Evolutionary conservation across 1,140 invertebrate species (phyloP).

Genomic region (Drosophila insularis): DNA sequence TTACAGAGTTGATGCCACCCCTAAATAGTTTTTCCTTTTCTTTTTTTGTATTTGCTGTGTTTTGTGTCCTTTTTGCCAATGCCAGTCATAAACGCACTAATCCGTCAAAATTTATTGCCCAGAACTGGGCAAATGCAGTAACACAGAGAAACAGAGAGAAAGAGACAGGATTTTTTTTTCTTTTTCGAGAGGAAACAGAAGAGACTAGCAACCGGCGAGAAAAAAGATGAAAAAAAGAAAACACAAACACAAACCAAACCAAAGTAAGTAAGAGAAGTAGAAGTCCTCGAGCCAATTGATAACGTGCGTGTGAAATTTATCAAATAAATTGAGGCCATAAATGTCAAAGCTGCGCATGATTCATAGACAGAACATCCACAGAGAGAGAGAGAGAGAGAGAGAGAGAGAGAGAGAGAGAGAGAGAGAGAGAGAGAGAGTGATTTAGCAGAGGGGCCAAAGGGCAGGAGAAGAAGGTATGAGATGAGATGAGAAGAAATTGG

Average conservation of each 20-base stretch:
- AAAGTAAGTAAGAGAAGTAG: slow-evolving; percentile 17
- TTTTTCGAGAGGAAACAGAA: background rate
- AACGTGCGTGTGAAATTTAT: slow-evolving; percentile 81
- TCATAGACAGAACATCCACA: slow-evolving; percentile 48
- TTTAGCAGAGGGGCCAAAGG: background rate
- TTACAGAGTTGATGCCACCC: slow-evolving; percentile 67
- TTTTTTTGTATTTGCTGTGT: slow-evolving; percentile 14
- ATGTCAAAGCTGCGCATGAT: slow-evolving; percentile 76
- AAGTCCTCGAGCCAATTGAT: slow-evolving; percentile 63
- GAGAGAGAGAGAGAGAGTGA: slow-evolving; percentile 8
- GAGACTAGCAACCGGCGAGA: background rate
- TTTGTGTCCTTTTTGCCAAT: slow-evolving; percentile 41
- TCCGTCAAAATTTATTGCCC: slow-evolving; percentile 79
- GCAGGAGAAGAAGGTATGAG: background rate
- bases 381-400: slow-evolving; percentile 17
- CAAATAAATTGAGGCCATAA: slow-evolving; percentile 80
- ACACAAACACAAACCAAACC: background rate
- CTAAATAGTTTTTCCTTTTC: slow-evolving; percentile 63
- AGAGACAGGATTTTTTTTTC: too few species aligned
- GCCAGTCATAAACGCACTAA: slow-evolving; percentile 77
- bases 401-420: slow-evolving; percentile 19
- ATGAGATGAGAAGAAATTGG: background rate
- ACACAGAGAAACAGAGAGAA: background rate
- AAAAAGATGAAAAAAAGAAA: background rate
- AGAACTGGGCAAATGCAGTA: slow-evolving; percentile 45